Conservation (phyloP, 2,888 invertebrate species). For the Dichetophora obliterata region DNA sequence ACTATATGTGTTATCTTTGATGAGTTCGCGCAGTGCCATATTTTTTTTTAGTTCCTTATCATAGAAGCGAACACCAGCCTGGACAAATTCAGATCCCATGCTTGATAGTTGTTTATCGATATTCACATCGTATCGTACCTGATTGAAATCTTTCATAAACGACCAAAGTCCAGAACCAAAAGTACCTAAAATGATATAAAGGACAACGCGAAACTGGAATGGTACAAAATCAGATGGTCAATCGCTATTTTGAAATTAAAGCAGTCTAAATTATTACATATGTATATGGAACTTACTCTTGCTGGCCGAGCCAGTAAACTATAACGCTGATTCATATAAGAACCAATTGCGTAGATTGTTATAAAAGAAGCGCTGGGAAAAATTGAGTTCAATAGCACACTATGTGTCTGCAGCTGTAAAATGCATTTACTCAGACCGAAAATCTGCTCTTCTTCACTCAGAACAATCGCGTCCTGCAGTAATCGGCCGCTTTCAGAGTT, state of each 20-base stretch:
- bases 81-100: conserved; percentile 74
- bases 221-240: neutral
- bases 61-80: conserved; percentile 84
- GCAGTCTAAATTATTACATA: neutral
- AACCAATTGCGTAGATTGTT: conserved; percentile 72
- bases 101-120: conserved; percentile 76
- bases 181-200: conserved; percentile 74
- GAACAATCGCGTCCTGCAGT: conserved; percentile 76
- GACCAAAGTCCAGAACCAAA: conserved; percentile 76
- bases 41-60: conserved; percentile 80
- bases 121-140: conserved; percentile 74
- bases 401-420: conserved; percentile 74
- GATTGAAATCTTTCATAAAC: conserved; percentile 76
- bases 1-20: conserved; percentile 76
- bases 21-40: conserved; percentile 78
- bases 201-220: conserved; percentile 62
- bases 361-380: conserved; percentile 72
- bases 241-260: neutral
- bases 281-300: conserved; percentile 59
- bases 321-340: conserved; percentile 71
- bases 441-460: conserved; percentile 84
- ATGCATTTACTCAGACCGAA: conserved; percentile 86
- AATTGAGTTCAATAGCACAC: conserved; percentile 73
- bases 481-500: conserved; percentile 74
- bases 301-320: conserved; percentile 73